Base-by-base conservation (phyloP, 2,113 vertebrate genomes). In the Varanus salvator region DNA sequence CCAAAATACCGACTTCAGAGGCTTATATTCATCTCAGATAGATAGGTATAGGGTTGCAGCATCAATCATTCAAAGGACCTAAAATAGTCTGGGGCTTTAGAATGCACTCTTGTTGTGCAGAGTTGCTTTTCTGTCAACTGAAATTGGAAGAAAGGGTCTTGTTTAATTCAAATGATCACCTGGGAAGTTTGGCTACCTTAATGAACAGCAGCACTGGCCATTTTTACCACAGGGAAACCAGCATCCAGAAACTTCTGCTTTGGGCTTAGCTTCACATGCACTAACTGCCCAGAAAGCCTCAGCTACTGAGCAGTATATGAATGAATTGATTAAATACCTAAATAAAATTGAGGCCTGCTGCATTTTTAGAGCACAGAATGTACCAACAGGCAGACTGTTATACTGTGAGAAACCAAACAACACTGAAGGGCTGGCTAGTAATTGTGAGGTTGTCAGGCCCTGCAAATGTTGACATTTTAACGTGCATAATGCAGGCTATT, bases 401-500 rank as follows among this genome's bases (percentile, higher is more conserved):
- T 27, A 60, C 25, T 34, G 57, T 69, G 15, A 80, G n/a, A 74
- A 75, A 85, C 21, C 82, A 80, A 54, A 85, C 60, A 38, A 44
- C 44, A 69, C 7, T 19, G 8, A 78, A 78, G 74, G 83, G 48
- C 6, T 78, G 82, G 82, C 64, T 69, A 69, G 48, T 31, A 84
- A 21, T 52, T 19, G 54, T 87, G 75, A 52, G 29, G 52, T 31
- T 72, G 77, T 84, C 82, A 85, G 89, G 78, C 71, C 74, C 77
- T n/a, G 34, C 48, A 72, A 74, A 85, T 38, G 15, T 50, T 80
- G 77, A 72, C 52, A 81, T 88, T 72, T 81, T 82, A 31, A 88
- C 76, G 25, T 68, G 38, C 31, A 44, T 71, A 71, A 69, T 29
- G 38, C 25, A 48, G 52, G 52, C 27, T 2, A 74, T 88, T 44